phyloP scores from a whole-genome alignment of 64 coral and sea anemone genomes.

The Porites australiensis region DNA sequence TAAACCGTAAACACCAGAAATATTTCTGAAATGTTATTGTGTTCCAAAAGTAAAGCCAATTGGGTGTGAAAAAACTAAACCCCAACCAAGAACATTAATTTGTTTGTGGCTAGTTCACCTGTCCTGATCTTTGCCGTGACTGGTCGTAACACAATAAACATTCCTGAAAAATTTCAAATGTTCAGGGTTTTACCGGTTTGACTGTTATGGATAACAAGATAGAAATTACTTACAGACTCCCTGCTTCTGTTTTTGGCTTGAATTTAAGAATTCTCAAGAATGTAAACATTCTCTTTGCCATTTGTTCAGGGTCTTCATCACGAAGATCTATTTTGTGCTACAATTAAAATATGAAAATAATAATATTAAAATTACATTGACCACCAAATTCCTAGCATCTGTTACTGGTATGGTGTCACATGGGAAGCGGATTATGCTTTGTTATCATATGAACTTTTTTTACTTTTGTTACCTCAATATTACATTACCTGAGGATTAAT shows the following conservation, averaged over 20 bases:
- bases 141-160: no score
- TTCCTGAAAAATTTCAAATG: no score
- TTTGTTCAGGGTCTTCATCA: constrained; percentile 95
- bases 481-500: constrained; percentile 87
- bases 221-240: constrained; percentile 84
- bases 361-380: not conserved
- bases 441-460: no score
- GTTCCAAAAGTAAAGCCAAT: not conserved
- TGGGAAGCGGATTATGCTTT: no score
- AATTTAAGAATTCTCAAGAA: constrained; percentile 97
- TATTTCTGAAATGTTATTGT: not conserved
- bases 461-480: no score
- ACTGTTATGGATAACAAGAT: not conserved
- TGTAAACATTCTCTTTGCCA: constrained; percentile 93
- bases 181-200: not conserved
- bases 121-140: no score
- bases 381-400: no score
- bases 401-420: no score
- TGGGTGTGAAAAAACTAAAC: no score
- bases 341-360: constrained; percentile 22
- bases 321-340: constrained; percentile 95
- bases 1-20: not conserved
- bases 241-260: constrained; percentile 94
- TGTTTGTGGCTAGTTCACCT: no score
- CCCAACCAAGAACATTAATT: no score